Evolutionary conservation across 2,797 vertebrate genomes (phyloP).

Genomic region (Lacerta agilis): DNA sequence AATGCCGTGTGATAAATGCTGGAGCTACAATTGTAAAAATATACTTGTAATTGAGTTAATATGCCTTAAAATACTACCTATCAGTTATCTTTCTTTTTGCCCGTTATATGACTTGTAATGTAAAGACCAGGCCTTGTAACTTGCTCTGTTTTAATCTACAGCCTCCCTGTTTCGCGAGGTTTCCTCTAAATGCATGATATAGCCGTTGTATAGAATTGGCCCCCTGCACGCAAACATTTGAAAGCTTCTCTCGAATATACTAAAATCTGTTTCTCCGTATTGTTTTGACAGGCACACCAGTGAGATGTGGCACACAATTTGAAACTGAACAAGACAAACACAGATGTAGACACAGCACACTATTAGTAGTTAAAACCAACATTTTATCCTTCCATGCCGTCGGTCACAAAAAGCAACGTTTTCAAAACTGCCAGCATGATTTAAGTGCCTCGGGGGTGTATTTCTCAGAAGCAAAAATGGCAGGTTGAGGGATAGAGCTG

Average conservation of each 20-base stretch:
- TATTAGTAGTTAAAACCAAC: conserved; percentile 24
- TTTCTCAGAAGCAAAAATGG: not conserved
- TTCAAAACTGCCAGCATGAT: not conserved
- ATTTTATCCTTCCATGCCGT: not conserved
- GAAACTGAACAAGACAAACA: conserved; percentile 41
- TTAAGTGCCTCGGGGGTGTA: not conserved
- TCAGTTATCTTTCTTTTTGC: conserved; percentile 87
- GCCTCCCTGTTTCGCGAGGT: conserved; percentile 32
- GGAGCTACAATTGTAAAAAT: conserved; percentile 89
- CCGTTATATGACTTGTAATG: conserved; percentile 71
- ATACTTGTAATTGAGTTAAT: conserved; percentile 99
- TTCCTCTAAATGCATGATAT: conserved; percentile 44
- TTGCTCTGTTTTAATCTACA: conserved; percentile 56
- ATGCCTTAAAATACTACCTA: conserved; percentile 98
- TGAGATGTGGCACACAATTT: conserved; percentile 38
- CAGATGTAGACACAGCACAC: conserved; percentile 11
- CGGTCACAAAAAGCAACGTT: not conserved
- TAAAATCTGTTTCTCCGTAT: conserved; percentile 25
- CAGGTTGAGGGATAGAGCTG: not conserved
- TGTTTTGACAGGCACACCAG: conserved; percentile 19
- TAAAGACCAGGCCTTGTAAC: conserved; percentile 63
- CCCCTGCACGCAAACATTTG: not conserved
- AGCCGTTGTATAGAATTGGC: not conserved
- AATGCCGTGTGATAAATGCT: conserved; percentile 90
- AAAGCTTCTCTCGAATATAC: conserved; percentile 28